Conservation (phyloP, 2,888 invertebrate species). For the Eueremaeus valkanovi region DNA sequence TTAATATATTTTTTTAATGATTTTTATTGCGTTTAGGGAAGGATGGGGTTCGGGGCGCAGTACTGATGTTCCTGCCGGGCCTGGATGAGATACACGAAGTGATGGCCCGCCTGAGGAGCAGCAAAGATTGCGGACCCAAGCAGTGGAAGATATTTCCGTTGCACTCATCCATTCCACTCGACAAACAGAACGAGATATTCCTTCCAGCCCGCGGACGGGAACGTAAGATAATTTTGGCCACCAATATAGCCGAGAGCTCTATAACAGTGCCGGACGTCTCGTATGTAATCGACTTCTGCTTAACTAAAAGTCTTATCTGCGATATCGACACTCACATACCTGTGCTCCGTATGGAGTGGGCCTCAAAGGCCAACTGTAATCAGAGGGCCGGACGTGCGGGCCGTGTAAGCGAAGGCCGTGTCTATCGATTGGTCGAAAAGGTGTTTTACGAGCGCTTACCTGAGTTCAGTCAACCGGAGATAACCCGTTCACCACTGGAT, state of each 20-base stretch:
- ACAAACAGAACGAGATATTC: constrained; percentile 67
- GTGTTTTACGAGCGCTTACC: constrained; percentile 58
- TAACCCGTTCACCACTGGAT: constrained; percentile 71
- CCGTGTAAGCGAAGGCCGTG: constrained; percentile 73
- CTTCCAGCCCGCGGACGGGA: constrained; percentile 60
- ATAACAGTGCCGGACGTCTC: constrained; percentile 82
- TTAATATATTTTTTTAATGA: neutral
- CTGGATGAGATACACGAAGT: constrained; percentile 64
- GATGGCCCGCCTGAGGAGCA: constrained; percentile 45
- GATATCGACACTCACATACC: constrained; percentile 74
- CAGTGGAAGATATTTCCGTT: constrained; percentile 52
- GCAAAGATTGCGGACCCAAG: constrained; percentile 35
- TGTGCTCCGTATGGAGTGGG: constrained; percentile 75
- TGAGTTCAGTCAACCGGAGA: constrained; percentile 54
- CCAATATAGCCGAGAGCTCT: constrained; percentile 89
- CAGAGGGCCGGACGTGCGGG: constrained; percentile 90
- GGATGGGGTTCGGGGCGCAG: constrained; percentile 58
- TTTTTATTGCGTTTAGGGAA: neutral
- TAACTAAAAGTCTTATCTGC: constrained; percentile 74
- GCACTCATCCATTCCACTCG: constrained; percentile 69
- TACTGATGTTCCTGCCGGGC: constrained; percentile 82
- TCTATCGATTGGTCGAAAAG: constrained; percentile 71
- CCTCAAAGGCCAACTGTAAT: constrained; percentile 79
- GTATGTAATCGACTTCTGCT: constrained; percentile 91
- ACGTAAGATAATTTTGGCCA: constrained; percentile 80